These are phyloP conservation scores for Procambarus virginalis DNA, from an alignment of 1,140 invertebrate genomes.

Conservation along the genomic window DNA sequence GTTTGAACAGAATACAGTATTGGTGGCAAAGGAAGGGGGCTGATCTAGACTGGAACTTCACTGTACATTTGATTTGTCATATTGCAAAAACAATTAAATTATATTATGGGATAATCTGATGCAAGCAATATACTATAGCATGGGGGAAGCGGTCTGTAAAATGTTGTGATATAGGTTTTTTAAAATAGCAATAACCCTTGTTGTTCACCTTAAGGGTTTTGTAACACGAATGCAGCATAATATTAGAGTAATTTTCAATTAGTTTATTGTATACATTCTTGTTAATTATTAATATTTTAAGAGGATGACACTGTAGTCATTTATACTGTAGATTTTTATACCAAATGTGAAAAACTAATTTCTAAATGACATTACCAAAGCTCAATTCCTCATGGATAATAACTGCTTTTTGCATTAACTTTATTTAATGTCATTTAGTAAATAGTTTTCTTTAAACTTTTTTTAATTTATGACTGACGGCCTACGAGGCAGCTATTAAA, in stretches of 20 bases:
- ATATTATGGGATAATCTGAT: not conserved
- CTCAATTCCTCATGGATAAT: not conserved
- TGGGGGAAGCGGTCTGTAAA: conserved; percentile 9
- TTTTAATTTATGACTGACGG: conserved; percentile 46
- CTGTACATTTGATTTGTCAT: not conserved
- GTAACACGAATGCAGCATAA: conserved; percentile 10
- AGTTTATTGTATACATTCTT: not conserved
- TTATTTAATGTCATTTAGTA: not conserved
- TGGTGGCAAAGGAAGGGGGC: no score
- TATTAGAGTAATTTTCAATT: not conserved
- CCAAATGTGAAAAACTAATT: conserved; percentile 1
- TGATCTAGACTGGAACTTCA: no score
- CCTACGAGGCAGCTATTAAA: conserved; percentile 57
- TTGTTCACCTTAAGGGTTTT: not conserved
- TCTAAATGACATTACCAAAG: not conserved
- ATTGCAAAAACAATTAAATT: not conserved
- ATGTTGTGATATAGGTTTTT: conserved; percentile 38
- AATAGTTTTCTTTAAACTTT: not conserved
- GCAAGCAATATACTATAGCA: conserved; percentile 1
- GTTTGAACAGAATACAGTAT: no score
- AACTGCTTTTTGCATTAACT: not conserved
- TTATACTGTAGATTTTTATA: conserved; percentile 20
- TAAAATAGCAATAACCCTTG: not conserved
- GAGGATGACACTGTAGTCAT: conserved; percentile 1
- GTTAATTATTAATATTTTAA: not conserved